Base-by-base conservation (phyloP, 1,140 invertebrate species). In the Kradibia gibbosae region DNA sequence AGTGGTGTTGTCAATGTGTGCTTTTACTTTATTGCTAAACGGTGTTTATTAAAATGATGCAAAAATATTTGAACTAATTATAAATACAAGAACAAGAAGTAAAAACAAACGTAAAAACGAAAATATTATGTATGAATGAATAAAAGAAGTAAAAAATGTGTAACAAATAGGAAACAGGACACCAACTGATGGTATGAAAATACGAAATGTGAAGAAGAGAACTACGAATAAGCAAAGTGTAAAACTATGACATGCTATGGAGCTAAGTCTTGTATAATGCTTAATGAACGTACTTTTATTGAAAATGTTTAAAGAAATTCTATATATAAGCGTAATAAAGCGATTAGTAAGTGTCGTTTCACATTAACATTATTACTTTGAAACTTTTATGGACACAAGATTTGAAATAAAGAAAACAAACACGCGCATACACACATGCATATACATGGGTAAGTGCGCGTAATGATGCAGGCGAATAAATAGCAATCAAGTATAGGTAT, bases 221-320 rank as follows among this genome's bases (percentile, higher is more conserved):
- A 62, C 13, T 34, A 20, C 55, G 39, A n/a, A 65, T 22, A 31
- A 50, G 55, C 55, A 42, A 80, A 85, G 77, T 84, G 82, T 84
- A 86, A 85, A 82, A 80, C 62, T 76, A 62, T 48, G 82, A 79
- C 75, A 81, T 55, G 76, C 89, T 88, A 86, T 89, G 89, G 86
- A 89, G 79, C 70, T 78, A 86, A 89, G 83, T 86, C 86, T 88
- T 87, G 86, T 89, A 87, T 89, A 89, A 90, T 88, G 89, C 89
- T 90, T 90, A 83, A 88, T 82, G 67, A 85, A 84, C 65, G 83
- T 85, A 91, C 88, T 90, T 90, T 91, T 90, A 89, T 91, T 91
- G 86, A 89, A 87, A 88, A 89, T 82, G 75, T 82, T 82, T 90
- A 86, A 87, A 89, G 79, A 87, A 88, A 90, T 88, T 90, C 88